Conservation (phyloP, 2,888 invertebrate genomes). For the Petrophora chlorosata region DNA sequence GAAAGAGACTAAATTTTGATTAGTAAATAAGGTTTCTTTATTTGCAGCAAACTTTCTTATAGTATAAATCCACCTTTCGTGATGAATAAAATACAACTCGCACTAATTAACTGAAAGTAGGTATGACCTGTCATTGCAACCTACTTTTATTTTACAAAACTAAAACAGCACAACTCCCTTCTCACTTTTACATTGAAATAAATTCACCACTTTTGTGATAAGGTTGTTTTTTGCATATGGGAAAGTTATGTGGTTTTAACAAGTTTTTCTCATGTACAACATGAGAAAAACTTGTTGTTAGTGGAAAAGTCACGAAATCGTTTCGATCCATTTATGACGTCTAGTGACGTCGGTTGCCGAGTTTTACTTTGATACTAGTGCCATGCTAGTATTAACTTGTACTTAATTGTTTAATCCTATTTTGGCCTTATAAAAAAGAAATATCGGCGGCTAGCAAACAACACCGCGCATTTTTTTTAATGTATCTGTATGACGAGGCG, state of each 20-base stretch:
- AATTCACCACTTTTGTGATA: neutral
- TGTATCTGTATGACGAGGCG: too few relatives aligned
- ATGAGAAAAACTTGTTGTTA: constrained; percentile 18
- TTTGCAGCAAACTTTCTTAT: too few relatives aligned
- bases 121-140: constrained; percentile 52
- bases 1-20: too few relatives aligned
- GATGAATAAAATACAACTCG: constrained; percentile 35
- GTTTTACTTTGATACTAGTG: too few relatives aligned
- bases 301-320: constrained; percentile 24
- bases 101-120: constrained; percentile 67
- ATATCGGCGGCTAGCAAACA: too few relatives aligned
- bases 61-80: constrained; percentile 20
- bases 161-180: neutral
- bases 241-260: neutral
- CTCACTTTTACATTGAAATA: neutral
- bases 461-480: too few relatives aligned
- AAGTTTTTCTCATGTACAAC: constrained; percentile 9
- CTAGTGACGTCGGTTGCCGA: constrained; percentile 14
- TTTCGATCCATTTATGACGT: constrained; percentile 19
- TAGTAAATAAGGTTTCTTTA: too few relatives aligned
- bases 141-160: constrained; percentile 18
- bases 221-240: neutral
- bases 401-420: too few relatives aligned
- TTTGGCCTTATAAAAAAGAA: too few relatives aligned
- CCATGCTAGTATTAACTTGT: too few relatives aligned